phyloP scores from a whole-genome alignment of 2,113 vertebrate species.

The Oreochromis aureus region DNA sequence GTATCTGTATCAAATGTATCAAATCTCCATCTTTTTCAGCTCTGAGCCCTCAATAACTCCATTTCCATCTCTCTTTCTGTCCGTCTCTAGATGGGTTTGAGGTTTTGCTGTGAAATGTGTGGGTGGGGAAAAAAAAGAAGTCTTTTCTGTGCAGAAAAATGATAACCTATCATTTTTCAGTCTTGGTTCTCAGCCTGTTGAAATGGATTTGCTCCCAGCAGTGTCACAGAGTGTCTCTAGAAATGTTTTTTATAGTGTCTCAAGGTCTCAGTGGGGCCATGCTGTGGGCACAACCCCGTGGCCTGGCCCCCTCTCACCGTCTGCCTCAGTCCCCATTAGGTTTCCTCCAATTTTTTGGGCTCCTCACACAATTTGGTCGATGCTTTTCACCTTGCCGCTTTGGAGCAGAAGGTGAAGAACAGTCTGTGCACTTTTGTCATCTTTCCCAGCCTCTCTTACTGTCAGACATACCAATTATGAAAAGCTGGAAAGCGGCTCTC shows the following conservation, averaged over 20 bases:
- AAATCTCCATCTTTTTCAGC: constrained; percentile 4
- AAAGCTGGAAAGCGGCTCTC: neutral
- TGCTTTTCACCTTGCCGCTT: neutral
- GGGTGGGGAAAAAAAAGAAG: constrained; percentile 48
- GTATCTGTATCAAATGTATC: neutral
- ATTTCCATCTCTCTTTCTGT: constrained; percentile 14
- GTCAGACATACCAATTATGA: neutral
- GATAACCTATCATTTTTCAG: constrained; percentile 65
- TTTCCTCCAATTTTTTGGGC: neutral
- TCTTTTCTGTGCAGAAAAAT: constrained; percentile 43
- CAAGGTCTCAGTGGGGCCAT: constrained; percentile 30
- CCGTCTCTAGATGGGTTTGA: constrained; percentile 45
- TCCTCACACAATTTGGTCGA: neutral
- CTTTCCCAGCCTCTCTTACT: neutral
- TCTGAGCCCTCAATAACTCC: constrained; percentile 1
- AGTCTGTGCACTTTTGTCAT: neutral
- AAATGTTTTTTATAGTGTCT: constrained; percentile 43
- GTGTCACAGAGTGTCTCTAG: constrained; percentile 41
- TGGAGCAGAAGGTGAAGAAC: neutral
- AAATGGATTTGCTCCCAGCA: constrained; percentile 45
- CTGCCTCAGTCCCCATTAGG: neutral
- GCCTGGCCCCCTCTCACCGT: neutral
- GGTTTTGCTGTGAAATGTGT: constrained; percentile 66
- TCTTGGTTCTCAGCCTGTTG: constrained; percentile 38
- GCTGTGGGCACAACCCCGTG: neutral